Evolutionary conservation across 2,888 invertebrate genomes (phyloP).

Genomic region (Caenorhabditis plicata): DNA sequence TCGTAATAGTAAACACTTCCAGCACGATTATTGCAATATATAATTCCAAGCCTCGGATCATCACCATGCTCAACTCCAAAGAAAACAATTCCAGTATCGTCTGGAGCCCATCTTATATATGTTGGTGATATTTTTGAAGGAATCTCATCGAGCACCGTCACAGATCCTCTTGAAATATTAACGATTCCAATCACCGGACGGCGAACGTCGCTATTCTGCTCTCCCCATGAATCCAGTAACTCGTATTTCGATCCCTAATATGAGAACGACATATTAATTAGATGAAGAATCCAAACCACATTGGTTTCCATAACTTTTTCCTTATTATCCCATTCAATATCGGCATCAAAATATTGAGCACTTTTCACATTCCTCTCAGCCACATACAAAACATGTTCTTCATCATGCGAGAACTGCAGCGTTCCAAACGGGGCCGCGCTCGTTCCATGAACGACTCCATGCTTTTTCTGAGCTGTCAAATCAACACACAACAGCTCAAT

Average conservation of each 20-base stretch:
- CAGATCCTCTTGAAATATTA: conserved; percentile 45
- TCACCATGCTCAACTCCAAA: conserved; percentile 47
- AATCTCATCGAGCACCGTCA: conserved; percentile 46
- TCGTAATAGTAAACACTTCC: conserved; percentile 55
- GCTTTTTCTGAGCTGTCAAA: conserved; percentile 51
- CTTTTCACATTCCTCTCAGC: conserved; percentile 54
- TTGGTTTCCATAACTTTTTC: conserved; percentile 50
- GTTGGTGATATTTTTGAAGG: conserved; percentile 47
- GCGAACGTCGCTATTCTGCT: conserved; percentile 50
- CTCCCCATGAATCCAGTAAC: conserved; percentile 59
- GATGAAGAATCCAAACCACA: no score
- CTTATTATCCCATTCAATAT: conserved; percentile 58
- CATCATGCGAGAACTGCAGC: conserved; percentile 55
- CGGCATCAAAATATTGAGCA: conserved; percentile 57
- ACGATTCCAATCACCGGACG: conserved; percentile 57
- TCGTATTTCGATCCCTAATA: conserved; percentile 59
- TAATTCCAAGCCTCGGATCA: conserved; percentile 55
- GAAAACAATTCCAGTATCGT: conserved; percentile 61
- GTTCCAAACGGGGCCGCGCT: conserved; percentile 47
- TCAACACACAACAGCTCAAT: conserved; percentile 43
- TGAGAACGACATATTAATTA: no score
- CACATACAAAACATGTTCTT: conserved; percentile 57
- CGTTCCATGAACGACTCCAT: conserved; percentile 47
- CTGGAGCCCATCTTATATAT: conserved; percentile 54
- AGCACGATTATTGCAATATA: conserved; percentile 56